A percentile compares a stretch with the other conserved stretches of the same genome.
Evolutionary conservation across 2,888 invertebrate species (phyloP).

Genomic region (Arrhopalites spinosus): DNA sequence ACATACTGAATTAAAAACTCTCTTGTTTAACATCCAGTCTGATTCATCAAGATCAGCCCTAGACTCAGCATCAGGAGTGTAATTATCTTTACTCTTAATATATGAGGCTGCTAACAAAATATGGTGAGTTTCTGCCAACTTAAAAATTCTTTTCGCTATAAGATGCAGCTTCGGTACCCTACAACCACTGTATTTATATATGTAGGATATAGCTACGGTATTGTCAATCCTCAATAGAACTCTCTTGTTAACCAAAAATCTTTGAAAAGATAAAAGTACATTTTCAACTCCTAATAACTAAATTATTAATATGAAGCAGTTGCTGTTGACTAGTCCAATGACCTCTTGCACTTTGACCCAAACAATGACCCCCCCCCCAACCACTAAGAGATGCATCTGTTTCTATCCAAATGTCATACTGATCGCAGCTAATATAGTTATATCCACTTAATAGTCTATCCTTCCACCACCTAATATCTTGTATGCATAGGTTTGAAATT

Average conservation of each 20-base stretch:
- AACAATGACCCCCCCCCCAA: neutral
- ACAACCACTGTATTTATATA: slow-evolving; percentile 39
- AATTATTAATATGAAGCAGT: slow-evolving; percentile 9
- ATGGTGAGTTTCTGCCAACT: slow-evolving; percentile 28
- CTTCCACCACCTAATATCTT: slow-evolving; percentile 3
- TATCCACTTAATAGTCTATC: neutral
- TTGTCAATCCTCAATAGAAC: slow-evolving; percentile 17
- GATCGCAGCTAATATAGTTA: neutral
- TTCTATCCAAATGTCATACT: neutral
- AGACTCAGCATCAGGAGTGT: slow-evolving; percentile 34
- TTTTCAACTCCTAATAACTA: slow-evolving; percentile 13
- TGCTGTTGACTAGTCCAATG: neutral
- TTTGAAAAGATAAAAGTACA: neutral
- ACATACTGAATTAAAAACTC: slow-evolving; percentile 38
- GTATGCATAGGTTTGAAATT: too few relatives aligned
- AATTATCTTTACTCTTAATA: slow-evolving; percentile 27
- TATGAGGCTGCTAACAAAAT: slow-evolving; percentile 37
- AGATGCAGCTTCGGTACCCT: neutral
- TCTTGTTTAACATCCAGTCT: slow-evolving; percentile 32
- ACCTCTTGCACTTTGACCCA: neutral
- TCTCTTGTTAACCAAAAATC: neutral
- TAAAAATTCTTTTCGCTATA: slow-evolving; percentile 34
- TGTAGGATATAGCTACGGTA: slow-evolving; percentile 31
- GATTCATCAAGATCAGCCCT: slow-evolving; percentile 12
- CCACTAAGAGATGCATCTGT: neutral